Base-by-base conservation (phyloP, 2,888 invertebrate genomes). In the Pheosia tremula region DNA sequence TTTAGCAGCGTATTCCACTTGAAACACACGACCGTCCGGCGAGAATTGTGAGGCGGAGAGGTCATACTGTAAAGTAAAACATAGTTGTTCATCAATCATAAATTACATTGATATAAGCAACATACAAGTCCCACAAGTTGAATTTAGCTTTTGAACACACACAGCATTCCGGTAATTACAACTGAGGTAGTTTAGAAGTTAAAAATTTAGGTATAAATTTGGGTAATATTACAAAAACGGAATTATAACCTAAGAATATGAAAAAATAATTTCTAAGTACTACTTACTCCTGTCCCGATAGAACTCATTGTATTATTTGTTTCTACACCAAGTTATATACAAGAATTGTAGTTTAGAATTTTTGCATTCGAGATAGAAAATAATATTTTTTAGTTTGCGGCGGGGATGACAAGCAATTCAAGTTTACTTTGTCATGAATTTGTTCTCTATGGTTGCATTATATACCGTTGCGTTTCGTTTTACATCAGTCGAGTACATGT, bases 21-120 rank as follows among this genome's bases (percentile, higher is more conserved):
- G 99, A 90, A 99, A 99, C 47, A 99, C 99, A 77, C 99, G 95
- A 9, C 99, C 99, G 88, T 99, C 99, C 3, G 99, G 99, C 3
- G 99, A 99, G 93, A 99, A 99, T 95, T 99, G 99, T 53, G 99
- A 99, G n/a, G 99, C 99, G 65, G 99, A 99, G 80, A 99, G 95
- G 95, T 99, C 99, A 88, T 99, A 99, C 98, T 99, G 90, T 10
- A 55, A 38, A n/a, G 37, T 2, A 60, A 24, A 50, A 5, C 7
- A 39, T 56, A 4, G 6, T 56, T 37, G 37, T 56, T 56, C 13
- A 38, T 9, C 10, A 3, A 36, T 54, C 11, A n/a, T n/a, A 11
- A 11, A 47, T n/a, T 47, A n/a, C 47, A 47, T 4, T n/a, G 6
- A 47, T 47, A 47, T 47, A 4, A n/a, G n/a, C 47, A 11, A 9